phyloP scores from a whole-genome alignment of 2,797 vertebrate genomes.

The Silurus lanzhouensis region DNA sequence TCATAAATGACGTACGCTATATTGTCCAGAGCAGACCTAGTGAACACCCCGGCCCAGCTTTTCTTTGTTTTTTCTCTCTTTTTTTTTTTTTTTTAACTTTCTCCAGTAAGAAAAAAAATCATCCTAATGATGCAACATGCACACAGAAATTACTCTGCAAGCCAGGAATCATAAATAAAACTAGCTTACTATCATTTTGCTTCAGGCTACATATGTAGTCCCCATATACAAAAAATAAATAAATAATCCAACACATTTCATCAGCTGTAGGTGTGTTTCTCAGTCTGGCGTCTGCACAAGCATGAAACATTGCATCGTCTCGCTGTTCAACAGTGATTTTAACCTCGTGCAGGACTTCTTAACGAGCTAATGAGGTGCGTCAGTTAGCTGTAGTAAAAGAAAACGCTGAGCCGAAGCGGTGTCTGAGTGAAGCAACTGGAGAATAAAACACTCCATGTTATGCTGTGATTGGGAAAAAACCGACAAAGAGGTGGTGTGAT shows the following conservation, averaged over 20 bases:
- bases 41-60: neutral
- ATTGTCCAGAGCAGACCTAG: neutral
- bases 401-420: neutral
- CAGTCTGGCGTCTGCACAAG: neutral
- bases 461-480: neutral
- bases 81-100: neutral
- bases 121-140: slow-evolving; percentile 38
- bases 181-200: slow-evolving; percentile 36
- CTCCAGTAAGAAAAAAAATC: slow-evolving; percentile 3
- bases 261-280: slow-evolving; percentile 27
- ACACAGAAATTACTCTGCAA: slow-evolving; percentile 21
- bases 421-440: too few species aligned
- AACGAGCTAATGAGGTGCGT: slow-evolving; percentile 8
- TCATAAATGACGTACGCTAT: neutral
- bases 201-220: slow-evolving; percentile 28
- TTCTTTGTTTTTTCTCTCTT: neutral
- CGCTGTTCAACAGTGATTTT: neutral
- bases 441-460: neutral
- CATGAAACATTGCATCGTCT: neutral
- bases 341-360: neutral
- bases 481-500: too few species aligned
- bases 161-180: neutral
- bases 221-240: neutral
- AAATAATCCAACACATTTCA: slow-evolving; percentile 16
- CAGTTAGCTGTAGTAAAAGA: neutral